phyloP scores from a whole-genome alignment of 2,113 vertebrate genomes.

The Chamaetylas fuelleborni region DNA sequence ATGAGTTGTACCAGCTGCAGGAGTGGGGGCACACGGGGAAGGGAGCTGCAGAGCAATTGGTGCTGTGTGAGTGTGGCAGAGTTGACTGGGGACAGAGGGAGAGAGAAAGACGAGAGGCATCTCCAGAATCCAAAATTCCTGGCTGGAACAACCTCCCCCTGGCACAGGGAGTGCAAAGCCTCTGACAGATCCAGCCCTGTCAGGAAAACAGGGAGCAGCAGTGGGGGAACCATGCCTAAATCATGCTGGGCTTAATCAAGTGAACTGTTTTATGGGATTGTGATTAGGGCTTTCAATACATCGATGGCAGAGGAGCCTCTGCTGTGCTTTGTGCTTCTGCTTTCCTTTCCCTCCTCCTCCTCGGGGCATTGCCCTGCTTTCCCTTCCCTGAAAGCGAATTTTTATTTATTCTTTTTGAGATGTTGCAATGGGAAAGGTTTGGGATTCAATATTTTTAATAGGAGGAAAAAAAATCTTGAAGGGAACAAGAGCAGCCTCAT shows the following conservation, averaged over 20 bases:
- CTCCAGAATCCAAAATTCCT: slow-evolving; percentile 36
- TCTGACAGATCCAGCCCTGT: slow-evolving; percentile 11
- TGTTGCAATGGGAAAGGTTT: neutral
- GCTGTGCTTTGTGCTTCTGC: neutral
- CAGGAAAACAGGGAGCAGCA: neutral
- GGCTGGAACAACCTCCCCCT: slow-evolving; percentile 12
- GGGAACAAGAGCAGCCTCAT: neutral
- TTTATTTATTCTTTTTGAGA: neutral
- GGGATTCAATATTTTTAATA: neutral
- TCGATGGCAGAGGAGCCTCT: neutral
- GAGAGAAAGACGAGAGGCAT: neutral
- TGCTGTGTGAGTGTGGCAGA: slow-evolving; percentile 17
- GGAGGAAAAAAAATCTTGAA: neutral
- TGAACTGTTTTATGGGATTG: neutral
- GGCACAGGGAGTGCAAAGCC: neutral
- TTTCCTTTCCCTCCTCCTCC: neutral
- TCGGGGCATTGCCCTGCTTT: neutral
- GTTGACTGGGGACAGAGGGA: slow-evolving; percentile 27
- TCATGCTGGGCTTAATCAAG: neutral
- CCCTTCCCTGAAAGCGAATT: neutral
- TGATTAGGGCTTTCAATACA: neutral
- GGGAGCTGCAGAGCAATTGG: neutral
- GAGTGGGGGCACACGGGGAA: neutral
- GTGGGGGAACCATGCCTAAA: neutral
- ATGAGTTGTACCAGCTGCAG: slow-evolving; percentile 17